Evolutionary conservation across 2,113 vertebrate species (phyloP).

Genomic region (Silurus glanis): DNA sequence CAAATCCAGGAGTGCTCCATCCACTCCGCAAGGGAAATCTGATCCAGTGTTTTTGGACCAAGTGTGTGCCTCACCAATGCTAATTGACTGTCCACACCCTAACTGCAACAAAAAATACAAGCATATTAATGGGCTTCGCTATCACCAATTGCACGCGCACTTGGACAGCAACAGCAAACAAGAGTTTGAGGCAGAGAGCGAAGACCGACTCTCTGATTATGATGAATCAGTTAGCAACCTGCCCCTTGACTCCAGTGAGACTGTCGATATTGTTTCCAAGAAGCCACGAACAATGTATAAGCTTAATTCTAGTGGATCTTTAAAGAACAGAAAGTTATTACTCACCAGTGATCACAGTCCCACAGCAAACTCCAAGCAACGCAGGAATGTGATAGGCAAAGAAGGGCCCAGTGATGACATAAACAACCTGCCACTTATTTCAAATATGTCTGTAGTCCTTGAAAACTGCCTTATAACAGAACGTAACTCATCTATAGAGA

Average conservation of each 20-base stretch:
- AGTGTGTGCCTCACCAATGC: constrained; percentile 88
- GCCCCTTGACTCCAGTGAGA: constrained; percentile 83
- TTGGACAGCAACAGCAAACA: constrained; percentile 90
- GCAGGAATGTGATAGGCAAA: constrained; percentile 88
- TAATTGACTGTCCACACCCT: constrained; percentile 97
- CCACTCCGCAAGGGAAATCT: constrained; percentile 90
- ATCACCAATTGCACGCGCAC: constrained; percentile 97
- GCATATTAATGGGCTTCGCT: constrained; percentile 96
- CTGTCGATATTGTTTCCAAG: constrained; percentile 80
- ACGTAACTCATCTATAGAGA: constrained; percentile 81
- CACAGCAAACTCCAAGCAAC: constrained; percentile 79
- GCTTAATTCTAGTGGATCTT: constrained; percentile 81
- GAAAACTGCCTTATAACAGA: constrained; percentile 89
- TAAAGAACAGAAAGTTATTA: constrained; percentile 85
- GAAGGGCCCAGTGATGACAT: constrained; percentile 84
- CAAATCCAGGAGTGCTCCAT: constrained; percentile 93
- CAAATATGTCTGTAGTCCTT: constrained; percentile 90
- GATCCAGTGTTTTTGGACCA: constrained; percentile 92
- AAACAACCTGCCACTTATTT: constrained; percentile 90
- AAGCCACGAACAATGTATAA: constrained; percentile 81
- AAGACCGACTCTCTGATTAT: constrained; percentile 93
- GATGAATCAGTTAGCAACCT: constrained; percentile 83
- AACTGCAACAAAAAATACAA: constrained; percentile 99
- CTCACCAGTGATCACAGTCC: constrained; percentile 79
- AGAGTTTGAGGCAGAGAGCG: constrained; percentile 88